Conservation (phyloP, 2,113 vertebrate species). For the Gopherus evgoodei region DNA sequence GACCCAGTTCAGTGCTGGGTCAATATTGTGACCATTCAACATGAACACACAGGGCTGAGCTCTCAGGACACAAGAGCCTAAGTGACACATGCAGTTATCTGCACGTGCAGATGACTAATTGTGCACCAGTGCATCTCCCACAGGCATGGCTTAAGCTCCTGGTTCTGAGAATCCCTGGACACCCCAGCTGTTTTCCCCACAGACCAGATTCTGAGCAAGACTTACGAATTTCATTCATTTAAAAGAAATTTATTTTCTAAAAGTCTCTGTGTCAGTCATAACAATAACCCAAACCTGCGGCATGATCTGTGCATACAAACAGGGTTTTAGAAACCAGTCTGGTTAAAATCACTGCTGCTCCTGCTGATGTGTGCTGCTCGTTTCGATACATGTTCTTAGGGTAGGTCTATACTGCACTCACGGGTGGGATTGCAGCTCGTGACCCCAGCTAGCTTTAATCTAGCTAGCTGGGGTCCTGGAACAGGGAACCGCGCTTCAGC, state of each 20-base stretch:
- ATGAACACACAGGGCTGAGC: neutral
- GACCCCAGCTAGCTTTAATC: neutral
- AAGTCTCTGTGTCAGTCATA: neutral
- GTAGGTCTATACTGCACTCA: neutral
- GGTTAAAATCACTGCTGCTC: neutral
- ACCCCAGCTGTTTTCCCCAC: neutral
- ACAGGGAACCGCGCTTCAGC: neutral
- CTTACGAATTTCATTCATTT: neutral
- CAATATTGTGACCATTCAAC: accelerated
- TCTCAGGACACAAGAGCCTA: neutral
- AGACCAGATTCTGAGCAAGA: neutral
- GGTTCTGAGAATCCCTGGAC: neutral
- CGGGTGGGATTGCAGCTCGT: neutral
- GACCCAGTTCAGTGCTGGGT: accelerated
- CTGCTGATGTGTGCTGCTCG: neutral
- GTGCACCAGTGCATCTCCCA: neutral
- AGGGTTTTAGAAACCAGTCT: neutral
- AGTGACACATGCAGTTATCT: neutral
- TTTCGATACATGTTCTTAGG: neutral
- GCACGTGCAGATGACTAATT: neutral
- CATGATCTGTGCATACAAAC: neutral
- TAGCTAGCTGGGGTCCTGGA: neutral
- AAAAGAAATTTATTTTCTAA: neutral
- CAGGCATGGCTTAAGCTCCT: neutral
- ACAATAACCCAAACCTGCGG: neutral